A percentile compares a stretch with the other conserved stretches of the same genome.
Conservation (phyloP, 2,888 invertebrate species). For the Imbricaverruca yamaguchii region DNA sequence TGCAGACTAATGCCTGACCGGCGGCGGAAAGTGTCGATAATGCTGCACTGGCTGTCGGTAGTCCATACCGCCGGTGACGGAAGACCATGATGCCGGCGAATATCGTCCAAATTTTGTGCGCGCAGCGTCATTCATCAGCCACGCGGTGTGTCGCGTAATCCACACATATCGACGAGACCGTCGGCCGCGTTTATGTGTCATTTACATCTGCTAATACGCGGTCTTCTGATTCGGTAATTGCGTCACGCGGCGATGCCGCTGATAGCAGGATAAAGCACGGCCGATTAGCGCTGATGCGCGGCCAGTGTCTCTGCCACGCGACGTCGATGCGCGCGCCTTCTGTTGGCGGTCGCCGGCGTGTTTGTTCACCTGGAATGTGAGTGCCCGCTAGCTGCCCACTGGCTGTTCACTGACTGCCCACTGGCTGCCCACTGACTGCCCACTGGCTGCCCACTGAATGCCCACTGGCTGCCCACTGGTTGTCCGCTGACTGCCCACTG, state of each 20-base stretch:
- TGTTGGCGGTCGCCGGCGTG: not conserved
- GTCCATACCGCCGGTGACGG: too few relatives aligned
- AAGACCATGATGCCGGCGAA: not conserved
- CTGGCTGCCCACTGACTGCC: too few relatives aligned
- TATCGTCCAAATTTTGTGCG: not conserved
- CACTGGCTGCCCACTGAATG: too few relatives aligned
- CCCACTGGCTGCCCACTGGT: too few relatives aligned
- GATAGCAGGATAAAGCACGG: conserved; percentile 1
- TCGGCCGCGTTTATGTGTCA: conserved; percentile 3
- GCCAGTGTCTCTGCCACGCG: not conserved
- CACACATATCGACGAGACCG: not conserved
- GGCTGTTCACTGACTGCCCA: too few relatives aligned
- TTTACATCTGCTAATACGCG: conserved; percentile 15
- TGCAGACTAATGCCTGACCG: not conserved
- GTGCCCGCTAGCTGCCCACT: too few relatives aligned
- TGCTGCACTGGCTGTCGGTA: too few relatives aligned
- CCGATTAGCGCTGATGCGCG: not conserved
- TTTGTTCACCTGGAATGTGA: conserved; percentile 11
- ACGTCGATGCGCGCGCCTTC: not conserved
- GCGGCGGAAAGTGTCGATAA: not conserved
- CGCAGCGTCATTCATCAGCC: conserved; percentile 2
- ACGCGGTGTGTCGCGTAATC: not conserved
- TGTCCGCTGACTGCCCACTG: too few relatives aligned
- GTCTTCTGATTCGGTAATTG: conserved; percentile 2
- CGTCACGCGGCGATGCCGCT: not conserved